A percentile compares a stretch with the other conserved stretches of the same genome.
These are phyloP conservation scores for Leptopilina myrica DNA, from an alignment of 2,888 invertebrate genomes.

Conservation along the genomic window DNA sequence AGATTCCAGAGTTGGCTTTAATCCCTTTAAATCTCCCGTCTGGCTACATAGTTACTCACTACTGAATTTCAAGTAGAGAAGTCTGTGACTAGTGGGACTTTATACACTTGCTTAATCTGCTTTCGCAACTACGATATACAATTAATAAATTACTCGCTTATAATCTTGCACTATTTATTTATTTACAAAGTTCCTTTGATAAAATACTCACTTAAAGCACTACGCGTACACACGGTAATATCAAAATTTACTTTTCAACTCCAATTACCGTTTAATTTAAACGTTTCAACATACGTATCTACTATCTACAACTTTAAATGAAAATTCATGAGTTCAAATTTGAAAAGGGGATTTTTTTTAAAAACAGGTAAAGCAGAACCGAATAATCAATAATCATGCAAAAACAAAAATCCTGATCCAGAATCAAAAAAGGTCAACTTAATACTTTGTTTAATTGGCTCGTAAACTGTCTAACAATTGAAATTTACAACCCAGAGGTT, in stretches of 20 bases:
- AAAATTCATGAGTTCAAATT: too few species aligned
- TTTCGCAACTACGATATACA: constrained; percentile 35
- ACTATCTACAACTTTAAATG: background rate
- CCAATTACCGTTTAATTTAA: background rate
- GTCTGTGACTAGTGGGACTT: constrained; percentile 39
- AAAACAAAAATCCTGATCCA: too few species aligned
- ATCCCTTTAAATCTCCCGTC: constrained; percentile 22
- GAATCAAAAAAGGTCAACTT: too few species aligned
- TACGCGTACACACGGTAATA: background rate
- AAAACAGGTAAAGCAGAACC: too few species aligned
- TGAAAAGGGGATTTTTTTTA: too few species aligned
- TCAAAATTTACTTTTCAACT: background rate
- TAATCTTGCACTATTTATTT: constrained; percentile 17
- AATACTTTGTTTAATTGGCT: too few species aligned
- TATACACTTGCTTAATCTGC: constrained; percentile 40
- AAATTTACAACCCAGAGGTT: too few species aligned
- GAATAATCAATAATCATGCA: too few species aligned
- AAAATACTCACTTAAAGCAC: constrained; percentile 1
- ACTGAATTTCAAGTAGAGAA: constrained; percentile 38
- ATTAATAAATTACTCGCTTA: constrained; percentile 34
- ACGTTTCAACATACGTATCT: background rate
- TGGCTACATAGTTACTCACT: constrained; percentile 38
- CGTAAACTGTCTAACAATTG: too few species aligned
- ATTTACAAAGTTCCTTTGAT: constrained; percentile 22
- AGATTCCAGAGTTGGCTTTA: constrained; percentile 35